phyloP scores from a whole-genome alignment of 64 coral and sea anemone genomes.

The Anthopleura sola region DNA sequence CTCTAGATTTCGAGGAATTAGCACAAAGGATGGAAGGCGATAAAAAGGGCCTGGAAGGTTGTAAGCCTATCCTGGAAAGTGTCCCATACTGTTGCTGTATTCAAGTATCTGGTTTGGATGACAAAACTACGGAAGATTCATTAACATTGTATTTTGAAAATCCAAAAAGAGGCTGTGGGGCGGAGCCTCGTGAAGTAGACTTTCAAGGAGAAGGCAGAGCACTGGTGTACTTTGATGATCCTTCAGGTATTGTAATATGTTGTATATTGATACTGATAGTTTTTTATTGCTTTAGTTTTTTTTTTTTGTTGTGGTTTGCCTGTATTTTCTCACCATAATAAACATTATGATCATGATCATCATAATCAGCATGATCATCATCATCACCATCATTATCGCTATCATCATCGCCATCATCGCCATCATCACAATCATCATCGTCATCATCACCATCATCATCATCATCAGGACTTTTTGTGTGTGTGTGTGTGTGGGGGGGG shows the following conservation, averaged over 20 bases:
- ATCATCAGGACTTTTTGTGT: too few relatives aligned
- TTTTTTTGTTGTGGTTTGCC: too few relatives aligned
- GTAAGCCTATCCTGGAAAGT: constrained; percentile 23
- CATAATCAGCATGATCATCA: too few relatives aligned
- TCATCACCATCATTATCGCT: too few relatives aligned
- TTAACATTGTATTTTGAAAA: constrained; percentile 59
- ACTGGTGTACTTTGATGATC: constrained; percentile 54
- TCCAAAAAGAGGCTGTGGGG: constrained; percentile 35
- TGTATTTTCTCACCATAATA: too few relatives aligned
- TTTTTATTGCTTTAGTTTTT: too few relatives aligned
- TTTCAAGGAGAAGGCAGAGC: constrained; percentile 15
- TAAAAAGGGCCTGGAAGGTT: constrained; percentile 20
- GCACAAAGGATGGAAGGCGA: constrained; percentile 35
- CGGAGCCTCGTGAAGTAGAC: constrained; percentile 35
- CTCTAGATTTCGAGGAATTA: constrained; percentile 36
- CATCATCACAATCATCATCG: too few relatives aligned
- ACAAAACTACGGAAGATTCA: constrained; percentile 23
- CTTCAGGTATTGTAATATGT: constrained; percentile 19
- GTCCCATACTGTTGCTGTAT: constrained; percentile 53
- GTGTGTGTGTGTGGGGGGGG: too few relatives aligned
- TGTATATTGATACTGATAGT: too few relatives aligned
- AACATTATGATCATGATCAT: too few relatives aligned
- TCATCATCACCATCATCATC: too few relatives aligned
- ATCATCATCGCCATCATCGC: too few relatives aligned
- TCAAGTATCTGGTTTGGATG: constrained; percentile 33